A percentile compares a stretch with the other conserved stretches of the same genome.
Evolutionary conservation across 2,797 vertebrate genomes (phyloP).

Genomic region (Anolis apletophallus): DNA sequence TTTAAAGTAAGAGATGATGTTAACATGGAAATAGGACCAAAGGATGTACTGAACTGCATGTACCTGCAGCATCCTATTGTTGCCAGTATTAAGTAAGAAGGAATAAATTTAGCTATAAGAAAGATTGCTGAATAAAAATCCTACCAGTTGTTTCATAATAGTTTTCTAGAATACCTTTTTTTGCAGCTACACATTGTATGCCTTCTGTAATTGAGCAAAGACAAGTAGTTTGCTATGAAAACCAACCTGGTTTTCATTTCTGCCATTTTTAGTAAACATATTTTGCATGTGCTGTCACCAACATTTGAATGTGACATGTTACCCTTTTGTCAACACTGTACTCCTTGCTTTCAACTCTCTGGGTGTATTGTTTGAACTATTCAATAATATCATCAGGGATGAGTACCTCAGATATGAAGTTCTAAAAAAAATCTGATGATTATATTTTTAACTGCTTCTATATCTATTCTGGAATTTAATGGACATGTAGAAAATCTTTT

Average conservation of each 20-base stretch:
- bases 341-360: constrained; percentile 36
- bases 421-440: constrained; percentile 42
- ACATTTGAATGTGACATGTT: constrained; percentile 59
- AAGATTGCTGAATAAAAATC: constrained; percentile 52
- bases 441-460: constrained; percentile 25
- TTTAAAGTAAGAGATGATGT: constrained; percentile 48
- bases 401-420: constrained; percentile 54
- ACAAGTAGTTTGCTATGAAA: constrained; percentile 41
- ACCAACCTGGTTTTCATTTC: constrained; percentile 55
- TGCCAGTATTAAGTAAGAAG: constrained; percentile 50
- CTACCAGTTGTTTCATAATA: constrained; percentile 45
- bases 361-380: constrained; percentile 55
- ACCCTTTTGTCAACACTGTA: constrained; percentile 51
- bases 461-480: constrained; percentile 29
- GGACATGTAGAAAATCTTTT: neutral
- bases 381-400: constrained; percentile 43
- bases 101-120: constrained; percentile 52
- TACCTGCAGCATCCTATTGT: constrained; percentile 54
- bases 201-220: constrained; percentile 1
- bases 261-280: constrained; percentile 40
- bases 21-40: constrained; percentile 69
- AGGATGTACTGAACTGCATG: constrained; percentile 59
- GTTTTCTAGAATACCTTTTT: constrained; percentile 57
- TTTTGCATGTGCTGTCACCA: constrained; percentile 67
- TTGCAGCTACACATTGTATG: constrained; percentile 52